Evolutionary conservation across 2,113 vertebrate species (phyloP).

Genomic region (Dicentrarchus labrax): DNA sequence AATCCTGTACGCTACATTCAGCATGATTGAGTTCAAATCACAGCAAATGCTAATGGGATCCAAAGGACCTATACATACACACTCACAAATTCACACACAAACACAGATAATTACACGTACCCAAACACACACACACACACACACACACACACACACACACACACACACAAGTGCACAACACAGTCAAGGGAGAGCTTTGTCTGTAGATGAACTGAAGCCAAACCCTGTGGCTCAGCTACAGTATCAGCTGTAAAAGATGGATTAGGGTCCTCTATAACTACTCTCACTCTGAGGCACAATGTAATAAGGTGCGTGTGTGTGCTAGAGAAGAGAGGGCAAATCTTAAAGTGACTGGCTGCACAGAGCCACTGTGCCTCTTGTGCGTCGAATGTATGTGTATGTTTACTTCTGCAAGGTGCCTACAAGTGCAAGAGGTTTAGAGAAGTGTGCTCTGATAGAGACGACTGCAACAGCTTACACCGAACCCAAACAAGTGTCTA

Average conservation of each 20-base stretch:
- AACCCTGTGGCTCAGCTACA: slow-evolving; percentile 67
- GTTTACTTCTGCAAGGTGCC: slow-evolving; percentile 56
- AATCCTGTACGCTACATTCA: slow-evolving; percentile 66
- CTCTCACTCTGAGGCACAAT: slow-evolving; percentile 51
- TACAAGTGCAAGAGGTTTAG: slow-evolving; percentile 53
- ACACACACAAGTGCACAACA: background rate
- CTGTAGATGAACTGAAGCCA: slow-evolving; percentile 64
- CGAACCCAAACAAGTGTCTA: slow-evolving; percentile 61
- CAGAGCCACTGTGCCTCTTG: slow-evolving; percentile 29
- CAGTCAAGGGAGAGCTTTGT: slow-evolving; percentile 49
- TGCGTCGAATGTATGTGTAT: slow-evolving; percentile 34
- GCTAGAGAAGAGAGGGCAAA: slow-evolving; percentile 24
- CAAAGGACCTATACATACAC: slow-evolving; percentile 11
- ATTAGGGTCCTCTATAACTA: slow-evolving; percentile 73
- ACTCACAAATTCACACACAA: slow-evolving; percentile 10
- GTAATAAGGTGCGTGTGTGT: slow-evolving; percentile 60
- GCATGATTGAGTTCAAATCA: slow-evolving; percentile 69
- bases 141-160: background rate
- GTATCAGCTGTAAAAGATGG: slow-evolving; percentile 78
- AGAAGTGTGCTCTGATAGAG: slow-evolving; percentile 64
- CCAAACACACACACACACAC: slow-evolving; percentile 8
- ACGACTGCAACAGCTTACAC: slow-evolving; percentile 64
- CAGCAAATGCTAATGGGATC: slow-evolving; percentile 66
- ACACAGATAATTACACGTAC: slow-evolving; percentile 18
- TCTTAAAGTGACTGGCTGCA: slow-evolving; percentile 44